Conservation (phyloP, 2,113 vertebrate species). For the Tetraodon nigroviridis region DNA sequence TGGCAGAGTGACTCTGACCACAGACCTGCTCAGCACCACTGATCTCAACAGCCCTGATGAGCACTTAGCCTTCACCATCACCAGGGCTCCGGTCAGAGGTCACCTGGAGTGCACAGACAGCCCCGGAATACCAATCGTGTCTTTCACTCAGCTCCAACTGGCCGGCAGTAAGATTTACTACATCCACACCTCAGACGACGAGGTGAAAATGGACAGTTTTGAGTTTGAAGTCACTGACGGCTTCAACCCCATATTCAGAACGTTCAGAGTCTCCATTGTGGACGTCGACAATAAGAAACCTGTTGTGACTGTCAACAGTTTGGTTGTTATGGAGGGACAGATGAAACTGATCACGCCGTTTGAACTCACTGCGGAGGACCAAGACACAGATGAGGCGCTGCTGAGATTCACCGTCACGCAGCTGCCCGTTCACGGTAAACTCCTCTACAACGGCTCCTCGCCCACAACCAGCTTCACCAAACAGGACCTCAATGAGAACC, state of each 20-base stretch:
- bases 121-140: conserved; percentile 80
- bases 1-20: conserved; percentile 86
- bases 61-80: conserved; percentile 87
- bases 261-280: conserved; percentile 88
- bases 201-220: conserved; percentile 96
- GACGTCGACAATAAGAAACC: conserved; percentile 97
- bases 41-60: conserved; percentile 95
- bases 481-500: conserved; percentile 92
- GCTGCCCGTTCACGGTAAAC: conserved; percentile 83
- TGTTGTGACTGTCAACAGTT: conserved; percentile 81
- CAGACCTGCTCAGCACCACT: conserved; percentile 89
- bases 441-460: conserved; percentile 80
- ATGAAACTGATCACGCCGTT: conserved; percentile 91
- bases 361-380: conserved; percentile 89
- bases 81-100: conserved; percentile 84
- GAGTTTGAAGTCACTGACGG: conserved; percentile 96
- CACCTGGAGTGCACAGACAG: conserved; percentile 89
- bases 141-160: conserved; percentile 89
- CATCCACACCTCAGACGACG: conserved; percentile 90
- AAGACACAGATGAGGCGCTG: conserved; percentile 81
- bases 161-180: conserved; percentile 95
- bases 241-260: conserved; percentile 90
- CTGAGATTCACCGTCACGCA: conserved; percentile 85
- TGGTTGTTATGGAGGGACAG: conserved; percentile 83
- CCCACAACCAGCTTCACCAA: conserved; percentile 82